Evolutionary conservation across 2,113 vertebrate genomes (phyloP), one percentile per base, ranked within the genome.

Genomic region (Protomyctophum bolini): DNA sequence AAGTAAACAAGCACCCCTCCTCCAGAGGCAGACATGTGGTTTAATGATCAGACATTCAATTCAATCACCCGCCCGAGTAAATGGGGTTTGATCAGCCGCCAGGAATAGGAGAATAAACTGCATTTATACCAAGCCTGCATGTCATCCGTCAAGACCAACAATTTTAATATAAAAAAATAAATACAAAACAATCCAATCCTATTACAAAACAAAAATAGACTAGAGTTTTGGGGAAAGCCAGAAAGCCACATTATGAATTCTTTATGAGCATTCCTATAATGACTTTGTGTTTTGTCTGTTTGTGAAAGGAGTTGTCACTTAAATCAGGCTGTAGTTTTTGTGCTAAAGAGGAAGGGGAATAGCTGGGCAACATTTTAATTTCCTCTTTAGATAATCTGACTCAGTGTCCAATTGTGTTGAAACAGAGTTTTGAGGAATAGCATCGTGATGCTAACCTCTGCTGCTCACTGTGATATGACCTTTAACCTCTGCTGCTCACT

Each of bases 171-270:
- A 87, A 80, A 68, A 76, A 76, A 81, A 67, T 63, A 61, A 86
- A 84, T 88, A 86, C 74, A 41, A 81, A 69, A 68, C 60, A 87
- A 84, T 88, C 86, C 86, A 83, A 83, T 84, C 80, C 73, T 70
- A 81, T 84, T 83, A 90, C 83, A 63, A 70, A 77, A 84, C 76
- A 71, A 76, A 82, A 76, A 77, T 77, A 87, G 70, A 81, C 75
- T 28, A 66, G 70, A 49, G 58, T 86, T 85, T 79, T 66, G 2
- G 0, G 51, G 41, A 76, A 83, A 82, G 81, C 76, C 68, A 55
- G 73, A 73, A 85, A 87, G 82, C 83, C 71, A 78, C 70, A 80
- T 82, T 90, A 76, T 90, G 83, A 92, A 91, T 88, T 86, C 90
- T 90, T 91, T 89, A 93, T 91, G 80, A 41, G 64, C 29, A 12